A percentile compares a stretch with the other conserved stretches of the same genome.
phyloP scores from a whole-genome alignment of 30 jellyfish, hydroid and myxozoan genomes.

The Turritopsis rubra region DNA sequence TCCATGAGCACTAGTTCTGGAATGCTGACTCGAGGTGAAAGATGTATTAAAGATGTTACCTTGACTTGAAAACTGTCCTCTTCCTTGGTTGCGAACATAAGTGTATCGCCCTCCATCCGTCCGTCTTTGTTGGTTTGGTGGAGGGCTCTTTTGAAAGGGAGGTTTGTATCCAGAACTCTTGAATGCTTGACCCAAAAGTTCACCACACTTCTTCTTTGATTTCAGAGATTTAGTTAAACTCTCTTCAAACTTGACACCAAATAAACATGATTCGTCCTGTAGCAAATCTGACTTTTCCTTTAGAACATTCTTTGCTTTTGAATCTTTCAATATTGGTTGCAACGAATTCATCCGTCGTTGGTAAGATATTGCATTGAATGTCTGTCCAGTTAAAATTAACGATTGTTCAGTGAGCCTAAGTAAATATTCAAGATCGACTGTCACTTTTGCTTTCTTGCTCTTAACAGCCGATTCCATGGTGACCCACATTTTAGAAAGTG shows the following conservation, averaged over 20 bases:
- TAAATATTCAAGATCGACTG: background rate
- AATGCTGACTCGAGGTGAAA: background rate
- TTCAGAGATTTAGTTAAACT: background rate
- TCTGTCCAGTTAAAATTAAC: background rate
- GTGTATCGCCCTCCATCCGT: background rate
- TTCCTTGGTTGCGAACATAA: background rate
- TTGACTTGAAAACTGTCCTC: background rate
- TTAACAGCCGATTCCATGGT: background rate
- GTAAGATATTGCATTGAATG: background rate
- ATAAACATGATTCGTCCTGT: constrained; percentile 3
- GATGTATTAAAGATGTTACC: background rate
- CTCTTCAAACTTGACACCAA: background rate
- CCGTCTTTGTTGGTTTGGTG: background rate
- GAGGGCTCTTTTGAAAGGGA: constrained; percentile 5
- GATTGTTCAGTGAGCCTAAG: background rate
- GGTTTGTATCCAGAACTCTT: constrained; percentile 8
- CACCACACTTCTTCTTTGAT: background rate
- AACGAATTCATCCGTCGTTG: constrained; percentile 1
- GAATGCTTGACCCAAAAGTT: background rate
- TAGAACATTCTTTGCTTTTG: constrained; percentile 6
- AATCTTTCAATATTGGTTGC: constrained; percentile 7
- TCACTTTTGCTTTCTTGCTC: background rate
- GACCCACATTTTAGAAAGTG: constrained; percentile 12
- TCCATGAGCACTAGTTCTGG: background rate
- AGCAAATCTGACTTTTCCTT: constrained; percentile 5